Base-by-base conservation (phyloP, 2,797 vertebrate genomes). In the Sandelia bainsii region DNA sequence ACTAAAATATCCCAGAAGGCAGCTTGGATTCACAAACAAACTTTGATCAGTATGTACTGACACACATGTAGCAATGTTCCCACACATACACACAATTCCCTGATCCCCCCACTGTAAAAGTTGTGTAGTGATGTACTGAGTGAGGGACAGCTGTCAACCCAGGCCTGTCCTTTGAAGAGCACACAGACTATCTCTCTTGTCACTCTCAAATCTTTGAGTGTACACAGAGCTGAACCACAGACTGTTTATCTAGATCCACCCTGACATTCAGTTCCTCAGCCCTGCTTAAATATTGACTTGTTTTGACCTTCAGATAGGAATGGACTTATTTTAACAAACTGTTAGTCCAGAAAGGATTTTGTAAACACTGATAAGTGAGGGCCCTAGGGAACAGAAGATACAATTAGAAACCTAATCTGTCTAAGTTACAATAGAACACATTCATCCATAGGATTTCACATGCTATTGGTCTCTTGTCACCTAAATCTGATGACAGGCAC, bases 81-180 rank as follows among this genome's bases (percentile, higher is more conserved):
- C 27, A 44, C 62, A 29, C 2, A 60, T 5, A 25, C 50, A 71
- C 70, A 77, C 49, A 57, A 51, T 53, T 45, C 56, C 60, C 39
- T 58, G 54, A 79, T 78, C 62, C 23, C 37, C 50, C 11, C n/a
- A 20, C 49, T 78, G 51, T 80, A 65, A 54, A 72, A 70, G 63
- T 27, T 17, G 22, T 74, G 61, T 72, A 49, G 53, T 29, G 69
- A 52, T 70, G 51, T 74, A 29, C 50, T 12, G 75, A 70, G 52
- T 73, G 84, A 80, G 64, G 48, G 80, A 79, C 85, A 89, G 84
- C 79, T 81, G 87, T 89, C 87, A 84, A 48, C 75, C 32, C 69
- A 4, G 57, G 17, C 25, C 13, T 64, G 44, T 48, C 46, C 57
- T 75, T 48, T 60, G 59, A 89, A 61, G 51, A 62, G 66, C 65